Evolutionary conservation across 35 echinoderm and acorn worm genomes (phyloP).

Genomic region (Ptychodera flava): DNA sequence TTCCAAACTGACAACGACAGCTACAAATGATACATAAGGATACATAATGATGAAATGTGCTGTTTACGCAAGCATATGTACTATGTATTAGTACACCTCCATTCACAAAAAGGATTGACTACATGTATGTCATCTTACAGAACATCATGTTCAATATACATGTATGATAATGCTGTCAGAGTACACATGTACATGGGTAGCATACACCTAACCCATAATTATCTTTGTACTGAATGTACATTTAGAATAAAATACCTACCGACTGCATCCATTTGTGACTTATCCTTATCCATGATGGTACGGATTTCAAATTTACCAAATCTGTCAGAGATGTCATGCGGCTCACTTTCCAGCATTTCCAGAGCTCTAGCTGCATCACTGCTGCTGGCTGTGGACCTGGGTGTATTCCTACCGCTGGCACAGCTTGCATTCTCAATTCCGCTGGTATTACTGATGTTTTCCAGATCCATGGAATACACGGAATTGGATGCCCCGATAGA

Average conservation of each 20-base stretch:
- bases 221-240: too few species aligned
- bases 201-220: too few species aligned
- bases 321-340: conserved; percentile 90
- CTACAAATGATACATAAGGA: too few species aligned
- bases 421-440: conserved; percentile 40
- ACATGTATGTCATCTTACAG: too few species aligned
- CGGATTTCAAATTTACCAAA: conserved; percentile 98
- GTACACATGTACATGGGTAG: too few species aligned
- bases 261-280: conserved; percentile 3
- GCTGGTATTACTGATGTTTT: conserved; percentile 32
- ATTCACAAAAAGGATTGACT: too few species aligned
- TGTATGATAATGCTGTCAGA: too few species aligned
- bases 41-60: too few species aligned
- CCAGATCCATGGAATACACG: conserved; percentile 87
- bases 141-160: too few species aligned
- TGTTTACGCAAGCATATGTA: too few species aligned
- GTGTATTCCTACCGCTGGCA: conserved; percentile 80
- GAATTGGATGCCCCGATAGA: conserved; percentile 83
- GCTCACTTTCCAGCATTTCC: conserved; percentile 82
- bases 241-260: background rate
- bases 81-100: too few species aligned
- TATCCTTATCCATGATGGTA: conserved; percentile 51
- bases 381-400: conserved; percentile 77
- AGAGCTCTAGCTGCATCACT: conserved; percentile 59
- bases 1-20: too few species aligned